Conservation (phyloP, 2,888 invertebrate genomes). For the Drosophila antonietae region DNA sequence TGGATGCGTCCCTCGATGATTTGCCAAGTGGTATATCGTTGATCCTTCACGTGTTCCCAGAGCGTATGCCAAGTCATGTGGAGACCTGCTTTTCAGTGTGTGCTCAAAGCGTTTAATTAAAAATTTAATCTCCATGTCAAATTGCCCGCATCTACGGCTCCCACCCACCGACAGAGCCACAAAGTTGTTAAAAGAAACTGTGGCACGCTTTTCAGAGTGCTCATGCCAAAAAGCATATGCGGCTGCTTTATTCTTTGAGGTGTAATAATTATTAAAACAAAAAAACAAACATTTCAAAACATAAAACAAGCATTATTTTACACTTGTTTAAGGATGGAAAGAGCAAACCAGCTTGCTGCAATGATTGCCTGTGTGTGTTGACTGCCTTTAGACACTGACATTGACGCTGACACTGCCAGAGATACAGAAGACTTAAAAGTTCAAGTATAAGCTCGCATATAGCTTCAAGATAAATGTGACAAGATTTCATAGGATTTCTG, state of each 20-base stretch:
- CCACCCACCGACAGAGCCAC: constrained; percentile 8
- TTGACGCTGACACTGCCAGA: background rate
- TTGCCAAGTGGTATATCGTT: constrained; percentile 10
- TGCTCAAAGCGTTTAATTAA: constrained; percentile 63
- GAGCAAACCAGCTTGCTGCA: background rate
- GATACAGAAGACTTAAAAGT: background rate
- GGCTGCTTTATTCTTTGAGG: constrained; percentile 13
- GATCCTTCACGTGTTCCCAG: constrained; percentile 24
- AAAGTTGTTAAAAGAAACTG: constrained; percentile 22
- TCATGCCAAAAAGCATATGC: constrained; percentile 25
- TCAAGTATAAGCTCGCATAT: background rate
- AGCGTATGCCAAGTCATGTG: constrained; percentile 59
- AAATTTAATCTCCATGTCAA: constrained; percentile 58
- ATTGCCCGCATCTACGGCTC: constrained; percentile 11
- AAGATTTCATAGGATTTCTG: background rate
- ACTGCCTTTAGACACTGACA: background rate
- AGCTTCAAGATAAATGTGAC: background rate
- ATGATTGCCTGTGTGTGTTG: background rate
- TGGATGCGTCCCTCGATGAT: constrained; percentile 41
- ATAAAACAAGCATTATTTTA: background rate
- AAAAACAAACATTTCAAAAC: background rate
- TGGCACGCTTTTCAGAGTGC: constrained; percentile 27
- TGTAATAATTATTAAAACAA: constrained; percentile 5
- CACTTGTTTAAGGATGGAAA: constrained; percentile 1
- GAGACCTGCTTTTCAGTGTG: constrained; percentile 25